Evolutionary conservation across 2,888 invertebrate genomes (phyloP), one percentile per base, ranked within the genome.

Genomic region (Congeria kusceri): DNA sequence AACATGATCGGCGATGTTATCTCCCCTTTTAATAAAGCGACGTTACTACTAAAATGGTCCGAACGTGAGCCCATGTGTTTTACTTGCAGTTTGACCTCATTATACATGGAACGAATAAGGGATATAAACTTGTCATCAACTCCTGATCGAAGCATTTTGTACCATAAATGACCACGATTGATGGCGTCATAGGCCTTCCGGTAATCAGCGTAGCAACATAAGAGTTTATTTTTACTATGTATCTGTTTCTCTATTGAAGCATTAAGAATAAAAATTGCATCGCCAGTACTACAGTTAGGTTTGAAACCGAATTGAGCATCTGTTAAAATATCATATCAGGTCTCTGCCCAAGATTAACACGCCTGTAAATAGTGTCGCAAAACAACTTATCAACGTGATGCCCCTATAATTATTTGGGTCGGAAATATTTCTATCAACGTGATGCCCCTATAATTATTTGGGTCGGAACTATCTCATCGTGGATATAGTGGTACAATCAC

Each of bases 131-230:
- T 53, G 23, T 9, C 53, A 53, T 53, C 53, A 53, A 53, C 25
- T 23, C 53, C 53, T 23, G 11, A 25, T 53, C 25, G 20, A 25
- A 53, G 13, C 20, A 53, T 20, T 53, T 53, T 46, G 3, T 53
- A 62, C 46, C 58, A 59, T 27, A 65, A 32, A 28, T n/a, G 65
- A 27, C 65, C 29, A 1, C 20, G 7, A 28, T 27, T 25, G 25
- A 47, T 56, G 32, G 2, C 44, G 32, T 58, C 25, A n/a, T 67
- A 67, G 23, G 44, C 58, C 32, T 67, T 44, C 32, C 53, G 53
- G 53, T 23, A 53, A 25, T 53, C 53, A 9, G n/a, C 18, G 20
- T 23, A 53, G 11, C 53, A 53, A 53, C 53, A 53, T 2, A 23
- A 53, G 23, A 53, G 25, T 13, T 53, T 53, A 20, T 53, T 4